phyloP scores from a whole-genome alignment of 1,140 invertebrate genomes.

The Drosophila miranda region DNA sequence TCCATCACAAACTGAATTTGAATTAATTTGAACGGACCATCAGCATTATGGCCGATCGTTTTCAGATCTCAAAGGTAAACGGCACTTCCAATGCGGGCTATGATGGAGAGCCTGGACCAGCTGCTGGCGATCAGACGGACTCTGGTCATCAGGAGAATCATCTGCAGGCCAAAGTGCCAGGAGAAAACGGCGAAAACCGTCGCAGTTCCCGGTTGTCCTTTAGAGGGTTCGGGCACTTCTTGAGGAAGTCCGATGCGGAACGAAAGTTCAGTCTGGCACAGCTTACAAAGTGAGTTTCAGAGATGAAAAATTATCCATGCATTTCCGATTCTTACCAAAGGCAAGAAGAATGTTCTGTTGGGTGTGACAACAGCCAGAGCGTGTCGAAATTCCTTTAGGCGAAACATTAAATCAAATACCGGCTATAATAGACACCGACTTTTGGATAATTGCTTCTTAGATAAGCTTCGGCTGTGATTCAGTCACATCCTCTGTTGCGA shows the following conservation, averaged over 20 bases:
- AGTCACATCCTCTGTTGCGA: not conserved
- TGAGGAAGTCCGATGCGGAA: constrained; percentile 70
- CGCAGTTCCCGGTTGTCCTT: constrained; percentile 68
- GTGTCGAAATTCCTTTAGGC: not conserved
- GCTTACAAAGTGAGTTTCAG: constrained; percentile 70
- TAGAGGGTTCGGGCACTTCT: constrained; percentile 71
- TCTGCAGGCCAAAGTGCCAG: constrained; percentile 56
- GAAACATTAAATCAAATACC: constrained; percentile 3
- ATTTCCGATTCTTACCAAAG: constrained; percentile 17
- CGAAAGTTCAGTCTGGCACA: constrained; percentile 80
- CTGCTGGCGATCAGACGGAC: constrained; percentile 34
- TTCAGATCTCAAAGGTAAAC: constrained; percentile 75
- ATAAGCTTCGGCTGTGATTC: constrained; percentile 23
- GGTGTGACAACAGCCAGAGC: too few relatives aligned
- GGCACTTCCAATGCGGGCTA: constrained; percentile 64
- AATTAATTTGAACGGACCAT: constrained; percentile 10
- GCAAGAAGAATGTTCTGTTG: not conserved
- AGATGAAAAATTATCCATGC: constrained; percentile 12
- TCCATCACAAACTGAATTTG: constrained; percentile 1
- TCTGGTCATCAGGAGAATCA: constrained; percentile 48
- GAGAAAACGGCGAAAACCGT: constrained; percentile 48
- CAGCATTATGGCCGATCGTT: constrained; percentile 63
- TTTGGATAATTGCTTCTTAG: constrained; percentile 44
- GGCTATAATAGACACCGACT: constrained; percentile 1
- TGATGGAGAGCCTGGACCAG: constrained; percentile 39